Base-by-base conservation (phyloP, 1,140 invertebrate species). In the Drosophila erecta region DNA sequence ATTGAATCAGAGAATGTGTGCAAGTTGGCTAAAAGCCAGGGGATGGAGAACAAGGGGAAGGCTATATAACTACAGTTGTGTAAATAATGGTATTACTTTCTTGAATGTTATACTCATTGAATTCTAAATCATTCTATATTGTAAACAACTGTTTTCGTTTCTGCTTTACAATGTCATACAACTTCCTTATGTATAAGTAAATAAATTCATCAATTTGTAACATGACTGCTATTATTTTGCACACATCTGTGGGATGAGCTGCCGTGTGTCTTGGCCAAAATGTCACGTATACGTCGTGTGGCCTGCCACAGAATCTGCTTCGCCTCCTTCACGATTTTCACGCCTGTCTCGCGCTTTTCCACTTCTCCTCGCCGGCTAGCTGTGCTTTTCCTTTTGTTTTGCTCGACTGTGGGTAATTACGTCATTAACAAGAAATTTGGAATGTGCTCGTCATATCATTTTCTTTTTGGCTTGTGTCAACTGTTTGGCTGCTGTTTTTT, bases 261-360 rank as follows among this genome's bases (percentile, higher is more conserved):
- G 59, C 37, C 41, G 79, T 58, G 59, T 64, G 74, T 61, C 60
- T 49, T 86, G 78, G 78, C 81, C 73, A 75, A 86, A 86, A 87
- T 86, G 79, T 86, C 81, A 86, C 81, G 83, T 86, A 86, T 87
- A 87, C 83, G 81, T 79, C 81, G 83, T 86, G 81, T 86, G 81
- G 83, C 81, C 84, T 79, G 73, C 49, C 76, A 67, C 56, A 44
- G 54, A 83, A 66, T 74, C 67, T 37, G n/a, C 38, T 20, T 35
- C 20, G 33, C 27, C 44, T 60, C 33, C 43, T 62, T 66, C 33
- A 30, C 57, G 10, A 54, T 35, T 54, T 30, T 66, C 49, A 67
- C 30, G 75, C 60, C 56, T 38, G 50, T 70, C 51, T 43, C n/a
- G 24, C 53, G 27, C 47, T 65, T 67, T 67, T 65, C 64, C 64